phyloP scores from a whole-genome alignment of 1,140 invertebrate species.

The Pantala flavescens region DNA sequence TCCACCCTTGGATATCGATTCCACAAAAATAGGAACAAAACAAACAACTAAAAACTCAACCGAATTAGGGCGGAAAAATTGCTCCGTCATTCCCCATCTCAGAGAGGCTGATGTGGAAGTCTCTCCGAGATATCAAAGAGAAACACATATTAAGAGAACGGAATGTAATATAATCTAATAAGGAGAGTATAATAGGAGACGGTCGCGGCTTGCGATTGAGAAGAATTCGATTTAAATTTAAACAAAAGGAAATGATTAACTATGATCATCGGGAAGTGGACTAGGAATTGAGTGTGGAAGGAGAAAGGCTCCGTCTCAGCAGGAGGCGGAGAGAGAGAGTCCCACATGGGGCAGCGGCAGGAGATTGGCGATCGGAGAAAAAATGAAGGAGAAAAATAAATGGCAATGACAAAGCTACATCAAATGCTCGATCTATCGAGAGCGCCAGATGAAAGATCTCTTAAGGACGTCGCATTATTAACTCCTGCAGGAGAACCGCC shows the following conservation, averaged over 20 bases:
- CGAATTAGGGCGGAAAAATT: too few relatives aligned
- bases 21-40: too few relatives aligned
- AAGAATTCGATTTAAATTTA: background rate
- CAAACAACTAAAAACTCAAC: too few relatives aligned
- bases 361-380: constrained; percentile 4
- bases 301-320: background rate
- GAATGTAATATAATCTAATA: too few relatives aligned
- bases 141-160: too few relatives aligned
- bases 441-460: background rate
- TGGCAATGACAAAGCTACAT: background rate
- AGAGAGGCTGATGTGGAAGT: too few relatives aligned
- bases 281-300: background rate
- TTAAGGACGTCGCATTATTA: background rate
- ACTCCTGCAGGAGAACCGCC: too few relatives aligned
- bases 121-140: too few relatives aligned
- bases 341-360: background rate
- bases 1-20: too few relatives aligned
- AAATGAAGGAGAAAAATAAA: background rate
- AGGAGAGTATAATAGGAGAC: background rate
- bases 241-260: background rate
- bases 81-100: too few relatives aligned
- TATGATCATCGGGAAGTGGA: background rate
- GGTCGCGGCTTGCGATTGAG: background rate
- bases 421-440: background rate
- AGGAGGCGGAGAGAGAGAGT: background rate